A percentile compares a stretch with the other conserved stretches of the same genome.
These are phyloP conservation scores for Edolisoma coerulescens DNA, from an alignment of 2,113 vertebrate species.

Conservation along the genomic window DNA sequence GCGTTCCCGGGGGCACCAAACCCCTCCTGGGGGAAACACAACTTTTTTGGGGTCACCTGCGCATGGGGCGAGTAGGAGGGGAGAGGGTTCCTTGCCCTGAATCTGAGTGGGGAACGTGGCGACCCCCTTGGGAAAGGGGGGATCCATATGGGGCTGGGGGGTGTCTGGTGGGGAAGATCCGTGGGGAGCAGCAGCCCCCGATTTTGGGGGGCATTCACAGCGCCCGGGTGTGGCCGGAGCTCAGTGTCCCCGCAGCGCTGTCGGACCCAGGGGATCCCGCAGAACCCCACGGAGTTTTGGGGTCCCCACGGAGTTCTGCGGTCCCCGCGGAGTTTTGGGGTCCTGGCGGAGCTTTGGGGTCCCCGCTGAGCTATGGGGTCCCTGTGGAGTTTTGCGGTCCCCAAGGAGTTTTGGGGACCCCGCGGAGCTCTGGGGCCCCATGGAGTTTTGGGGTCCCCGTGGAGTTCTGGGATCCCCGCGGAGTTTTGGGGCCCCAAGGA, in stretches of 20 bases:
- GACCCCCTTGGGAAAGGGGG: not conserved
- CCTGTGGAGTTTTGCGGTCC: not conserved
- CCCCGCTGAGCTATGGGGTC: fast-evolving
- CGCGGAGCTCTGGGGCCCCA: fast-evolving
- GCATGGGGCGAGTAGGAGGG: fast-evolving
- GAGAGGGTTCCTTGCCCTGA: fast-evolving
- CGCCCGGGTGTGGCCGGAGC: too few species aligned
- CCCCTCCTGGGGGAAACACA: fast-evolving
- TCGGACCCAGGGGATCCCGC: fast-evolving
- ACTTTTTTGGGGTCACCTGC: fast-evolving
- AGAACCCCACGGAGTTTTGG: too few species aligned
- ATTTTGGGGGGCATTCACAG: not conserved
- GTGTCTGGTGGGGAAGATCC: not conserved
- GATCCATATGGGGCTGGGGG: not conserved
- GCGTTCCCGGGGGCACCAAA: fast-evolving
- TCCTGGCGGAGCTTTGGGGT: too few species aligned
- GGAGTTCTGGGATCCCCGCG: too few species aligned
- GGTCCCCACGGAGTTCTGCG: fast-evolving
- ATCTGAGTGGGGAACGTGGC: not conserved
- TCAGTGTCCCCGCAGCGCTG: not conserved
- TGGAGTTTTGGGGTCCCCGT: fast-evolving
- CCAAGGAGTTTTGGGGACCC: fast-evolving
- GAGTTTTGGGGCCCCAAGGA: too few species aligned
- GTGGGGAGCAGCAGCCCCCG: not conserved
- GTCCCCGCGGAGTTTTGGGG: too few species aligned